Base-by-base conservation (phyloP, 2,888 invertebrate genomes). In the Tiliacea aurago region DNA sequence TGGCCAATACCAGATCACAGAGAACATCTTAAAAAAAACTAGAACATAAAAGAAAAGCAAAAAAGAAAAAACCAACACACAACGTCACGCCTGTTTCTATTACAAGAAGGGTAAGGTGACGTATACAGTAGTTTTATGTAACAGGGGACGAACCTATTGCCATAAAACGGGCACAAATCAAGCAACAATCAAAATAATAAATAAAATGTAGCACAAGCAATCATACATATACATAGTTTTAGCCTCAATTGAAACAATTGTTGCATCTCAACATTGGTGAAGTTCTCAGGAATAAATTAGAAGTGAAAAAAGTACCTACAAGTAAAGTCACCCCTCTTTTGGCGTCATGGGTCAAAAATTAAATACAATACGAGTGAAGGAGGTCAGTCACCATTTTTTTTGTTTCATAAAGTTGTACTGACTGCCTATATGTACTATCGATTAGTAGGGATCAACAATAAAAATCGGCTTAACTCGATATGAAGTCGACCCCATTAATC, bases 201-300 rank as follows among this genome's bases (percentile, higher is more conserved):
- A 55, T 33, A 33, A 28, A 28, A 51, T 51, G 15, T 65, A 45
- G 13, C 41, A 77, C 7, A 23, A 33, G 15, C 33, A 23, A 33
- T 18, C n/a, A 53, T 18, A 64, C 15, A 1, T 4, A n/a, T n/a
- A n/a, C n/a, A n/a, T 18, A 28, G 37, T 72, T 56, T 45, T n/a
- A 43, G 63, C 75, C 75, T 72, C 62, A 33, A 45, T 11, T 66
- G 20, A 66, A 64, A n/a, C 11, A 56, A 15, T 15, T 23, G 37
- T 37, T 4, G 37, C 37, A 37, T 37, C 37, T 37, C 37, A 37
- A 37, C 37, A 37, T 5, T 37, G 10, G 41, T 47, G n/a, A 18
- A 58, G 23, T 11, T 47, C 13, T 9, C 23, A 43, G 10, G 4
- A 58, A 41, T 45, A 51, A 69, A 77, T 20, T n/a, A 47, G 43